Percentiles rank a stretch among this genome's conserved stretches.
Evolutionary conservation across 2,113 vertebrate genomes (phyloP).

Genomic region (Ia io): DNA sequence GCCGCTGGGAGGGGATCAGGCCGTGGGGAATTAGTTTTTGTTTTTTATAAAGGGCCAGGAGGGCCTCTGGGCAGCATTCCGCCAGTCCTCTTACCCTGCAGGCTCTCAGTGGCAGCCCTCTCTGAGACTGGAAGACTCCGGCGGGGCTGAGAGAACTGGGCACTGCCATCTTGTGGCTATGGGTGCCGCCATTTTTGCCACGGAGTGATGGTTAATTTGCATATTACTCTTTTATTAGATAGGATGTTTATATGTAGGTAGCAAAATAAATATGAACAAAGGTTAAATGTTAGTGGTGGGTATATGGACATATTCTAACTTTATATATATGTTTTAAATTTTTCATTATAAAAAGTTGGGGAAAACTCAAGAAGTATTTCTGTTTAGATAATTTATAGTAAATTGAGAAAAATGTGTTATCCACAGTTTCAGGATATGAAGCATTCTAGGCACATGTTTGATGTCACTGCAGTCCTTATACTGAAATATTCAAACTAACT

Average conservation of each 20-base stretch:
- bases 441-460: not conserved
- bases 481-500: conserved; percentile 10
- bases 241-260: not conserved
- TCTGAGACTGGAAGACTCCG: too few relatives aligned
- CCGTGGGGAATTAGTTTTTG: too few relatives aligned
- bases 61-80: too few relatives aligned
- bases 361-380: not conserved
- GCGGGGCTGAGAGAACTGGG: too few relatives aligned
- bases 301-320: not conserved
- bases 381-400: not conserved
- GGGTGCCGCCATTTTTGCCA: too few relatives aligned
- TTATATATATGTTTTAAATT: not conserved
- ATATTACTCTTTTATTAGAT: too few relatives aligned
- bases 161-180: too few relatives aligned
- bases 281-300: not conserved
- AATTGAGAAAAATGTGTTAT: not conserved
- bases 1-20: too few relatives aligned
- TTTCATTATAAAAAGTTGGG: not conserved
- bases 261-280: conserved; percentile 13
- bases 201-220: too few relatives aligned
- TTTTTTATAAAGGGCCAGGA: too few relatives aligned
- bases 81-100: too few relatives aligned
- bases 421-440: not conserved
- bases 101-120: too few relatives aligned
- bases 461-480: not conserved